Conservation (phyloP, 2,797 vertebrate species). For the Parotocinclus haroldoi region DNA sequence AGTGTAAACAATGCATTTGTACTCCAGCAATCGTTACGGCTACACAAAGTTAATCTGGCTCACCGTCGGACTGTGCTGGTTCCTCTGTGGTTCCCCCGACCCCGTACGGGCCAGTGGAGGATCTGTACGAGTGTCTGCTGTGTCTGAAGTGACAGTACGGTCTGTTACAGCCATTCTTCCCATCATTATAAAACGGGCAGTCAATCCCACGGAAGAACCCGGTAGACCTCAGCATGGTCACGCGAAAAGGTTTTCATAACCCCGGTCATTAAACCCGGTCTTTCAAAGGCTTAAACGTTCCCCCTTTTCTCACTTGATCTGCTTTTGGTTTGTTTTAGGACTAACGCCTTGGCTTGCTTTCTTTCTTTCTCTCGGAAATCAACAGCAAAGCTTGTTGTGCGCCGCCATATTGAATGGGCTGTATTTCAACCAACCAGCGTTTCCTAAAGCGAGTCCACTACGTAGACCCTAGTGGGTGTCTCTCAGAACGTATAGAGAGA, state of each 20-base stretch:
- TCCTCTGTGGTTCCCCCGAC: conserved; percentile 55
- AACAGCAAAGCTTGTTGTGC: conserved; percentile 15
- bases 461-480: not conserved
- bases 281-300: not conserved
- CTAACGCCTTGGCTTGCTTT: not conserved
- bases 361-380: conserved; percentile 11
- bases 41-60: not conserved
- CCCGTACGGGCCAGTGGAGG: conserved; percentile 58
- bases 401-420: conserved; percentile 21
- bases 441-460: not conserved
- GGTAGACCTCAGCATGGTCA: conserved; percentile 86
- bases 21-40: not conserved
- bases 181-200: conserved; percentile 81
- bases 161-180: conserved; percentile 76
- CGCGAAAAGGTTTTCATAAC: conserved; percentile 62
- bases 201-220: conserved; percentile 95
- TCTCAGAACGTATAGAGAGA: not conserved
- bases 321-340: not conserved
- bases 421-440: not conserved
- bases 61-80: conserved; percentile 61
- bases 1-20: no score
- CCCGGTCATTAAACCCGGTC: conserved; percentile 14
- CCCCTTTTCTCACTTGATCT: not conserved
- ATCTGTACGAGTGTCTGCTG: conserved; percentile 65
- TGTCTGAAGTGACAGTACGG: conserved; percentile 96